Conservation (phyloP, 1,140 invertebrate species). For the Drosophila malerkotliana region DNA sequence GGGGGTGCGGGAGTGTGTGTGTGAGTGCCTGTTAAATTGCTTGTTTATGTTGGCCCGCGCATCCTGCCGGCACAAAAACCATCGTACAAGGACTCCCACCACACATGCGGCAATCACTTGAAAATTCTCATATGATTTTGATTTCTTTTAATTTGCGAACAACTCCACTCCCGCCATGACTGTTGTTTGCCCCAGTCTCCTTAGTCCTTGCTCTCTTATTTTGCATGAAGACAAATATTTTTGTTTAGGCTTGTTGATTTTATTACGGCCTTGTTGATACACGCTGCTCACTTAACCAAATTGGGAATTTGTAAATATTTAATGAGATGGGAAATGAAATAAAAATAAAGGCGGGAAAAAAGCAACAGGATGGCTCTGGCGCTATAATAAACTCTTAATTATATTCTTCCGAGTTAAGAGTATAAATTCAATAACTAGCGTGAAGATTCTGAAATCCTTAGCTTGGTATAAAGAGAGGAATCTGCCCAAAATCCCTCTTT, state of each 20-base stretch:
- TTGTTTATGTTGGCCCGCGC: constrained; percentile 75
- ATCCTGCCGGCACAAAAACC: constrained; percentile 29
- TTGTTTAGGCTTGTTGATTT: constrained; percentile 60
- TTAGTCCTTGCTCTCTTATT: constrained; percentile 15
- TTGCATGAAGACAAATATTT: constrained; percentile 63
- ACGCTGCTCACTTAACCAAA: constrained; percentile 63
- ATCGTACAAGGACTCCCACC: constrained; percentile 28
- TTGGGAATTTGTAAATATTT: constrained; percentile 67
- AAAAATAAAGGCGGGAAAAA: not conserved
- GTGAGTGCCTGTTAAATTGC: constrained; percentile 77
- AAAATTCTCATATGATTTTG: constrained; percentile 79
- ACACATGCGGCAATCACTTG: constrained; percentile 60
- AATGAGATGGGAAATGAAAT: constrained; percentile 23
- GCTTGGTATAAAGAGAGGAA: not conserved
- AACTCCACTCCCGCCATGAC: not conserved
- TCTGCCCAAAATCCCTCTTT: not conserved
- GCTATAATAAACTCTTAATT: constrained; percentile 8
- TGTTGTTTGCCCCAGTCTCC: not conserved
- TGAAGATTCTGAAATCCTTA: no score
- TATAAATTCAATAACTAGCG: not conserved
- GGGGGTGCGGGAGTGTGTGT: constrained; percentile 24
- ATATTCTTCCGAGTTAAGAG: not conserved
- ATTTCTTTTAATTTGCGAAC: constrained; percentile 75
- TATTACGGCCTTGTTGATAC: constrained; percentile 64
- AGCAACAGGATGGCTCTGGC: constrained; percentile 22